Evolutionary conservation across 2,113 vertebrate species (phyloP).

Genomic region (Pipra filicauda): DNA sequence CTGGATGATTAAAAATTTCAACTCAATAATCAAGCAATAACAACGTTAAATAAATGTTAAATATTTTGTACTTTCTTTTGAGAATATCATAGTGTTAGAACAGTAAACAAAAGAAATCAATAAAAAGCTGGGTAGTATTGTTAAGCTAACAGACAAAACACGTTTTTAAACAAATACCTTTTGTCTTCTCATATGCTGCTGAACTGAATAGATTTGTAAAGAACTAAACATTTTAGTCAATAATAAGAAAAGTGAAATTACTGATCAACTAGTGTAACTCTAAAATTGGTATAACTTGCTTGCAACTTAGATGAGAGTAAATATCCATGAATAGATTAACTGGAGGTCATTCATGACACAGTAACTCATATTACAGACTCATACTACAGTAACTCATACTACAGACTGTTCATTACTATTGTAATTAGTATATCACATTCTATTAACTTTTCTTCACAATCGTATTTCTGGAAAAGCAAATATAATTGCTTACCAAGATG

Average conservation of each 20-base stretch:
- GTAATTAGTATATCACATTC: not conserved
- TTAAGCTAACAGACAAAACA: not conserved
- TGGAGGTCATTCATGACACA: not conserved
- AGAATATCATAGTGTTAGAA: not conserved
- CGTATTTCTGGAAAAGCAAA: slow-evolving; percentile 17
- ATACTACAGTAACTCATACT: not conserved
- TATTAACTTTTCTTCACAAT: not conserved
- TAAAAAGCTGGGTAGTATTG: not conserved
- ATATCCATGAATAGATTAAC: not conserved
- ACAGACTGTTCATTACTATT: not conserved
- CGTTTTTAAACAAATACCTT: not conserved
- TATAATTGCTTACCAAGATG: slow-evolving; percentile 86
- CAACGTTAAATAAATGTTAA: not conserved
- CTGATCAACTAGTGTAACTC: not conserved
- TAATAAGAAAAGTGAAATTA: slow-evolving; percentile 7
- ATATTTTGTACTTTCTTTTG: not conserved
- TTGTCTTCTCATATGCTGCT: not conserved
- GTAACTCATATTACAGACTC: not conserved
- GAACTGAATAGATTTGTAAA: not conserved
- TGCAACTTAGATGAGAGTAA: not conserved
- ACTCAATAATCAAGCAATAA: not conserved
- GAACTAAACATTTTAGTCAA: not conserved
- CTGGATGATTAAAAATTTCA: not conserved
- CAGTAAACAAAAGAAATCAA: not conserved
- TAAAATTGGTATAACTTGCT: slow-evolving; percentile 1